Conservation (phyloP, 1,140 invertebrate species). For the Lucilia sericata region DNA sequence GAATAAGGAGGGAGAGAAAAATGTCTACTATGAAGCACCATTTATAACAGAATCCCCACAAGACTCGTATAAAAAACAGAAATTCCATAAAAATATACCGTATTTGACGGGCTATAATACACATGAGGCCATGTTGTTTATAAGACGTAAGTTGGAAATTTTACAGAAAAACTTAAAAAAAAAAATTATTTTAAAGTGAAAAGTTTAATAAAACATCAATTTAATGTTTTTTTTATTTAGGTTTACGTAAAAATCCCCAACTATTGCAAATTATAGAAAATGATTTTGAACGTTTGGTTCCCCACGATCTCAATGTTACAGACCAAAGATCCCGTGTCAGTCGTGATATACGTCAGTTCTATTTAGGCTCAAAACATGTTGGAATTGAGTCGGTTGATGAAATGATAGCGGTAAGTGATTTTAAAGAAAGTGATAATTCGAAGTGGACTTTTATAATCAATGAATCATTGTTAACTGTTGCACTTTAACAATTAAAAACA, state of each 20-base stretch:
- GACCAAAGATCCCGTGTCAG: conserved; percentile 63
- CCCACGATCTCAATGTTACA: conserved; percentile 68
- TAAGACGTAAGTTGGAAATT: conserved; percentile 49
- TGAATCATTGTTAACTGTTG: no score
- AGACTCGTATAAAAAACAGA: conserved; percentile 61
- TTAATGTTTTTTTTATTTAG: conserved; percentile 56
- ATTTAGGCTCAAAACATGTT: conserved; percentile 70
- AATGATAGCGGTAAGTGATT: conserved; percentile 69
- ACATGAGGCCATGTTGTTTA: conserved; percentile 66
- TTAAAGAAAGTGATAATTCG: no score
- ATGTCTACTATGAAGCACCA: conserved; percentile 65
- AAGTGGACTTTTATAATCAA: no score
- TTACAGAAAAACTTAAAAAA: no score
- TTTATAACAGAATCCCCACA: conserved; percentile 72
- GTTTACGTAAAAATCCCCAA: conserved; percentile 71
- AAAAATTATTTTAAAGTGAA: conserved; percentile 38
- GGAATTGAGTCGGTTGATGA: conserved; percentile 69
- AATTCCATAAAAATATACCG: conserved; percentile 66
- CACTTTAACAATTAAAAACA: no score
- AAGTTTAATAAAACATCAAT: conserved; percentile 44
- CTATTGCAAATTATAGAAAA: conserved; percentile 70
- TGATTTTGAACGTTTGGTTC: conserved; percentile 71
- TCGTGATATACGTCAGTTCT: conserved; percentile 70
- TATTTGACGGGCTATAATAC: conserved; percentile 66
- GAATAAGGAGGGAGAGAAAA: conserved; percentile 55